Base-by-base conservation (phyloP, 2,888 invertebrate species). In the Polydrusus pterygomalis region DNA sequence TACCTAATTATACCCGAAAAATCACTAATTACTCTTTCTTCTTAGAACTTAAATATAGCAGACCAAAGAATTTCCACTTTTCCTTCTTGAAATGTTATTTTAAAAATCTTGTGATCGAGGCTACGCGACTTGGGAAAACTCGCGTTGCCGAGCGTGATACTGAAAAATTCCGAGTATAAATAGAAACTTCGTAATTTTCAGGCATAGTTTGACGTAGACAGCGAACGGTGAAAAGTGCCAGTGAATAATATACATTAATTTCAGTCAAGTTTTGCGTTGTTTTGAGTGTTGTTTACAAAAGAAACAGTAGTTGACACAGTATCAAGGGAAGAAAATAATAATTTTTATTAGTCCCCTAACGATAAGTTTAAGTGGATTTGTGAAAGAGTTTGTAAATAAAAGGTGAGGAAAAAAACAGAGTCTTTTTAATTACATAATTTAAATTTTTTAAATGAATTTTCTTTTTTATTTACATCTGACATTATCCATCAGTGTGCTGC, bases 111-210 rank as follows among this genome's bases (percentile, higher is more conserved):
- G 49, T 62, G 62, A 68, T 76, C 69, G 65, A 69, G 58, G 72
- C 64, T 5, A 11, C 0, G 51, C 51, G 51, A 18, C 56, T 34
- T 34, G 56, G 30, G 6, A 56, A 56, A 56, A 68, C 45, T 8
- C 13, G 63, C 70, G 68, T 11, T 67, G 17, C 40, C 51, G 74
- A 73, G 74, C 76, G 76, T 71, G 76, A 75, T 78, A 64, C 75
- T 79, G 77, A 75, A 80, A 79, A 79, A 75, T 71, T 72, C 77
- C 69, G 74, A 77, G 75, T 83, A 83, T 83, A 83, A 83, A 83
- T 83, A 83, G 82, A 81, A 79, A 79, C 79, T 77, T 75, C 77
- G 78, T 79, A 79, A 80, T 77, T 74, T 78, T 78, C 78, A 73
- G 54, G 65, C 64, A 78, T 79, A 82, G 81, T 83, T 79, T 79